A percentile compares a stretch with the other conserved stretches of the same genome.
phyloP scores from a whole-genome alignment of 2,888 invertebrate species.

The Stegophylla sp. region DNA sequence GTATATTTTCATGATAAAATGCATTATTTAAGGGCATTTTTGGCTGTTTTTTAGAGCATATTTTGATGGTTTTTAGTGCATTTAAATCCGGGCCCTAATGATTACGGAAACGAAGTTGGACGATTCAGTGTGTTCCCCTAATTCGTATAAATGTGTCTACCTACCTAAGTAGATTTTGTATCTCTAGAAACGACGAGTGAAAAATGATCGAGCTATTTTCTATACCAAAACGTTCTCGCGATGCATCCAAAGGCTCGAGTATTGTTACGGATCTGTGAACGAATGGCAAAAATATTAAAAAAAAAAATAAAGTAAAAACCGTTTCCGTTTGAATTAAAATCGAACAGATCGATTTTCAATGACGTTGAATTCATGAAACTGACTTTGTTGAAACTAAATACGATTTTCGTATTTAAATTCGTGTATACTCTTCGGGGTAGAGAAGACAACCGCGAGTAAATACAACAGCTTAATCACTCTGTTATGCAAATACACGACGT shows the following conservation, averaged over 20 bases:
- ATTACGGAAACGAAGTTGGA: no score
- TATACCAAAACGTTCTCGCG: not conserved
- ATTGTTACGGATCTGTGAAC: slow-evolving; percentile 3
- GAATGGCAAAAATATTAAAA: not conserved
- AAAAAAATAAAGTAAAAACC: slow-evolving; percentile 19
- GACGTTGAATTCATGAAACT: slow-evolving; percentile 15
- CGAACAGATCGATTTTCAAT: slow-evolving; percentile 16
- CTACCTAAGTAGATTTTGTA: no score
- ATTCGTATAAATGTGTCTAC: no score
- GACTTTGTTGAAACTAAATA: not conserved
- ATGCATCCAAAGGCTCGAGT: slow-evolving; percentile 8
- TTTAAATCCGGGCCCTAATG: no score
- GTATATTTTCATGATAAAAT: no score
- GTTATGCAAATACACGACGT: not conserved
- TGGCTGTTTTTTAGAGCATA: no score
- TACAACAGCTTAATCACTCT: not conserved
- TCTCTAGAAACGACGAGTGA: not conserved
- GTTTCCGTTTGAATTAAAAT: slow-evolving; percentile 32
- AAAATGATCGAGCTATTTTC: not conserved
- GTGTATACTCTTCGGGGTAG: not conserved
- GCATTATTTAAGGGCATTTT: no score
- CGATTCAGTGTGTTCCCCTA: no score
- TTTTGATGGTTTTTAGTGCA: no score
- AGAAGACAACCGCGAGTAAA: not conserved
- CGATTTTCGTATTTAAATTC: not conserved